A percentile compares a stretch with the other conserved stretches of the same genome.
These are phyloP conservation scores for Drosophila bipectinata DNA, from an alignment of 1,140 invertebrate genomes.

Conservation along the genomic window DNA sequence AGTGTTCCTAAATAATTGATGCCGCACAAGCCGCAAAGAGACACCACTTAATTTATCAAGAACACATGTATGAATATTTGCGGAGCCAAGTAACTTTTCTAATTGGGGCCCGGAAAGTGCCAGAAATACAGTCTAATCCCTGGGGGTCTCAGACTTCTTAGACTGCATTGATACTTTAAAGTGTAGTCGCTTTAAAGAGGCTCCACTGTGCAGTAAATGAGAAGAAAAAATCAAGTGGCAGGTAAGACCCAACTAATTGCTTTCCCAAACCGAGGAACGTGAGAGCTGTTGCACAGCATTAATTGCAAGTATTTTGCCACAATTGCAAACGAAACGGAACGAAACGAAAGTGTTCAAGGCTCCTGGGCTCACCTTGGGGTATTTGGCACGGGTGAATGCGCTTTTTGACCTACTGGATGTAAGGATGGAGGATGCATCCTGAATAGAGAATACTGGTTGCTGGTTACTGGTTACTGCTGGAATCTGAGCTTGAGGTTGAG, in stretches of 20 bases:
- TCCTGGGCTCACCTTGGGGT: slow-evolving; percentile 25
- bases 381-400: slow-evolving; percentile 63
- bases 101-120: slow-evolving; percentile 10
- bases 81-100: slow-evolving; percentile 3
- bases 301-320: slow-evolving; percentile 49
- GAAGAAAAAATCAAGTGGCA: slow-evolving; percentile 23
- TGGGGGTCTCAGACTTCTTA: no score
- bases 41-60: slow-evolving; percentile 35
- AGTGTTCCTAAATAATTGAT: slow-evolving; percentile 28
- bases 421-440: not conserved
- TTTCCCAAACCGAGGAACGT: slow-evolving; percentile 23
- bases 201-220: not conserved
- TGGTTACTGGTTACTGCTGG: not conserved
- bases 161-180: no score
- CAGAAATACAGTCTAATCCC: not conserved
- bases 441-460: not conserved
- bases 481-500: not conserved
- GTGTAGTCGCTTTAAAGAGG: no score
- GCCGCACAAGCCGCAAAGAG: slow-evolving; percentile 23
- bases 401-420: slow-evolving; percentile 59
- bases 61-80: slow-evolving; percentile 34
- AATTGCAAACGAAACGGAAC: slow-evolving; percentile 34
- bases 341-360: slow-evolving; percentile 1
- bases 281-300: slow-evolving; percentile 36
- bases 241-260: slow-evolving; percentile 49